Conservation (phyloP, 2,113 vertebrate genomes). For the Hydropotes inermis region DNA sequence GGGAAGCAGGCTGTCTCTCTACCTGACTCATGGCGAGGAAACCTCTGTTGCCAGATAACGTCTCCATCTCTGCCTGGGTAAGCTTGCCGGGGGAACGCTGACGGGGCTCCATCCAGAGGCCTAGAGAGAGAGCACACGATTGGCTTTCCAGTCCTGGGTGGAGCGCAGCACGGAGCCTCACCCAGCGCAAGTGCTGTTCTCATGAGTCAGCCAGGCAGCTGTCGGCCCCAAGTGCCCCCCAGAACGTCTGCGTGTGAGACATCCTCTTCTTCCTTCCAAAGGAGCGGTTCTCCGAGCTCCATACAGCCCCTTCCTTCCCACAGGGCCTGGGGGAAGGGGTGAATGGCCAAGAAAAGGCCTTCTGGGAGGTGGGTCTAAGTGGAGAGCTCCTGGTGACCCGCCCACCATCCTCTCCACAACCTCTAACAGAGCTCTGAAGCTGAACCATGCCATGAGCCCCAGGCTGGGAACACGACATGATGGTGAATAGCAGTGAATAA, state of each 20-base stretch:
- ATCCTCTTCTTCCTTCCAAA: not conserved
- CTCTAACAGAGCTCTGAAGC: not conserved
- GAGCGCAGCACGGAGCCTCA: not conserved
- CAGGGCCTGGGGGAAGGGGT: not conserved
- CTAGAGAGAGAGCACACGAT: too few species aligned
- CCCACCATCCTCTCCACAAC: not conserved
- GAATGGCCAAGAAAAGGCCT: not conserved
- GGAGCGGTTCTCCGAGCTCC: not conserved
- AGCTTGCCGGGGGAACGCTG: not conserved
- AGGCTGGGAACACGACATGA: not conserved
- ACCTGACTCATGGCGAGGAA: constrained; percentile 43
- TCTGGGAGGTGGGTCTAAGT: not conserved
- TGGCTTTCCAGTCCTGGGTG: constrained; percentile 3
- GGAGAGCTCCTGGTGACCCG: not conserved
- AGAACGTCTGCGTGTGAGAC: not conserved
- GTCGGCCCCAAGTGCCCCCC: not conserved
- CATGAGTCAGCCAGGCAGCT: constrained; percentile 19
- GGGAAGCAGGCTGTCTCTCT: constrained; percentile 54
- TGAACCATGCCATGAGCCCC: not conserved
- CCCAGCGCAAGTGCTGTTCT: not conserved
- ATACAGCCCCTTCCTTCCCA: not conserved
- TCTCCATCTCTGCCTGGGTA: not conserved
- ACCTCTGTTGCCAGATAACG: not conserved
- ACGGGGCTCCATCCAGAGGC: not conserved
- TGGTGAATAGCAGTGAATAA: not conserved